Base-by-base conservation (phyloP, 2,888 invertebrate species). In the Argyresthia goedartella region DNA sequence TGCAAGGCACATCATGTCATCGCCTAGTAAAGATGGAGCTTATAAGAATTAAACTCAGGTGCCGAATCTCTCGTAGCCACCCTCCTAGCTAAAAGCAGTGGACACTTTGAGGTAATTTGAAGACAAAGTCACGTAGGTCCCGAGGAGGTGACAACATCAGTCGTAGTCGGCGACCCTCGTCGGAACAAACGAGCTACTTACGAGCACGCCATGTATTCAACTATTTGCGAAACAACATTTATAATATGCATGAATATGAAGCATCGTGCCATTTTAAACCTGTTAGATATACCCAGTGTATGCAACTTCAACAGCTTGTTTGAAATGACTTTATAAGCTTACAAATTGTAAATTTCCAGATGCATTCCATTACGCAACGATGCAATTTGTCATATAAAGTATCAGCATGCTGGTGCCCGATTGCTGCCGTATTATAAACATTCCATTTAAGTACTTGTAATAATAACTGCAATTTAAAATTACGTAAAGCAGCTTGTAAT, bases 111-210 rank as follows among this genome's bases (percentile, higher is more conserved):
- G 57, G 70, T 61, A 59, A 75, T 81, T 81, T 67, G 62, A 61
- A 57, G 65, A 66, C 64, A 58, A 49, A 55, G 69, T 73, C 82
- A 82, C 82, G 82, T 81, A 71, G 59, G 50, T 54, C 58, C 50
- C 54, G 60, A 52, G 60, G 61, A 64, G 64, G 67, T 74, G 71
- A 68, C 75, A 72, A 76, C 74, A 74, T 25, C 25, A 25, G 25
- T 63, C 52, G 47, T 25, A 34, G 33, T 9, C 52, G 62, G 56
- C 59, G 71, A 67, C 67, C 74, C 65, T 68, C 70, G 62, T 58
- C 60, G 64, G 64, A 65, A 65, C 71, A 61, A 55, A 62, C 62
- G 62, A 61, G 59, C 56, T 63, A 64, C 65, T 65, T 60, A 51
- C 46, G n/a, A 25, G 25, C 25, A 25, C 25, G 6, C 25, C 25